These are phyloP conservation scores for Idaea straminata DNA, from an alignment of 2,888 invertebrate species.

Conservation along the genomic window DNA sequence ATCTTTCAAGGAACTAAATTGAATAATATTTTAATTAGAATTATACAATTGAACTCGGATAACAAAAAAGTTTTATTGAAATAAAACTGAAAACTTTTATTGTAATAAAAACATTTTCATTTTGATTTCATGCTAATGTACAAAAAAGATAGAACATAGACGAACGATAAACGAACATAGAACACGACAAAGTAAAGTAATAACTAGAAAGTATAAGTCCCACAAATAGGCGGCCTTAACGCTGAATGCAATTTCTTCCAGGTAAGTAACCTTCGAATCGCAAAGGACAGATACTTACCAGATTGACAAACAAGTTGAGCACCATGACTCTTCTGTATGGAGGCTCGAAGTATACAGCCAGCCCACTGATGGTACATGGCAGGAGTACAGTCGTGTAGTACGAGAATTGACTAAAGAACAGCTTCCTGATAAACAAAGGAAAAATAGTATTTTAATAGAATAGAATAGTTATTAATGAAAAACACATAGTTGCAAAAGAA, in stretches of 20 bases:
- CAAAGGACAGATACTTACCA: conserved; percentile 51
- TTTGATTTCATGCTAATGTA: too few relatives aligned
- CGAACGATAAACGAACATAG: too few relatives aligned
- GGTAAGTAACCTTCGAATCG: neutral
- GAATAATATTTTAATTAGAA: too few relatives aligned
- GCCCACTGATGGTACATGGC: conserved; percentile 70
- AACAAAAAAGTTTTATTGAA: too few relatives aligned
- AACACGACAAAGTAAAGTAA: too few relatives aligned
- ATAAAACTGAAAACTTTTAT: too few relatives aligned
- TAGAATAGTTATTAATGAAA: neutral
- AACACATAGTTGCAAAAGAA: neutral
- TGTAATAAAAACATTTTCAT: too few relatives aligned
- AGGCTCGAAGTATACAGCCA: conserved; percentile 72
- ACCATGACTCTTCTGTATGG: conserved; percentile 72
- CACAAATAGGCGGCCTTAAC: neutral
- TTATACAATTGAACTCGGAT: too few relatives aligned
- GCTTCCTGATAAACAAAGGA: conserved; percentile 46
- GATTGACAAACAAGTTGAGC: conserved; percentile 70
- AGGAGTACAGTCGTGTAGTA: conserved; percentile 71
- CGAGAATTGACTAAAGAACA: conserved; percentile 70
- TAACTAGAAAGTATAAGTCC: too few relatives aligned
- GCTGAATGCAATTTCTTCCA: neutral
- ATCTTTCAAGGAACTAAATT: too few relatives aligned
- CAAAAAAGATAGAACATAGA: too few relatives aligned
- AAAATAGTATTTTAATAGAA: conserved; percentile 1